Conservation (phyloP, 1,140 invertebrate species). For the Megalopta genalis region DNA sequence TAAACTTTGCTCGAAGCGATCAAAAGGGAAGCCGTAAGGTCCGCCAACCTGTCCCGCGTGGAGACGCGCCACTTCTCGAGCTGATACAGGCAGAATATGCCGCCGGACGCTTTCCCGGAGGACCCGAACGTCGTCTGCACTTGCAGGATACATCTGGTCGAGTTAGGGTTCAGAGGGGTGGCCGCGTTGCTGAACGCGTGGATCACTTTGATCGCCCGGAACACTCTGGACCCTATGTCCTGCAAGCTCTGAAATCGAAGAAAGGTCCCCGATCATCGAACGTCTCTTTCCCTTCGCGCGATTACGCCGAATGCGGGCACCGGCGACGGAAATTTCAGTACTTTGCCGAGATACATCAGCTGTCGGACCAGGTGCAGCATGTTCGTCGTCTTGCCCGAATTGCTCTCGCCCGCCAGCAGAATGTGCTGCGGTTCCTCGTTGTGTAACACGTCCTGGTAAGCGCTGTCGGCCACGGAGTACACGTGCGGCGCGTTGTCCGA, state of each 20-base stretch:
- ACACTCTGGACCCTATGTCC: constrained; percentile 85
- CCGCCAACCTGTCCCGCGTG: constrained; percentile 85
- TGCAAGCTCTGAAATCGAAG: constrained; percentile 74
- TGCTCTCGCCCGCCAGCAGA: constrained; percentile 90
- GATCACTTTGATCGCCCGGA: constrained; percentile 87
- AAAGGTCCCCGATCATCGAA: background rate
- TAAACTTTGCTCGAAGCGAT: too few relatives aligned
- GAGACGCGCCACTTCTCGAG: constrained; percentile 94
- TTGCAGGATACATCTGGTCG: constrained; percentile 91
- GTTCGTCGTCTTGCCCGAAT: constrained; percentile 91
- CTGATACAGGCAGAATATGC: constrained; percentile 91
- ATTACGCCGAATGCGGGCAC: background rate
- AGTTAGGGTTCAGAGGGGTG: constrained; percentile 92
- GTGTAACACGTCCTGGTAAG: constrained; percentile 91
- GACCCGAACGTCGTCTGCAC: constrained; percentile 91
- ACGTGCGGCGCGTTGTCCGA: constrained; percentile 95
- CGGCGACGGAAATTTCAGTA: constrained; percentile 42
- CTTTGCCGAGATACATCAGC: constrained; percentile 85
- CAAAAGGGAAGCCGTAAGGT: too few relatives aligned
- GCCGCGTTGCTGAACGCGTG: constrained; percentile 91
- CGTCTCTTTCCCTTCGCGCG: background rate
- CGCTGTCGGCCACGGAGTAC: constrained; percentile 92
- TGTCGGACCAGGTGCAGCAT: constrained; percentile 87
- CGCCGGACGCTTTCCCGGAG: constrained; percentile 91
- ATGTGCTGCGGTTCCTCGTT: constrained; percentile 91